Base-by-base conservation (phyloP, 2,113 vertebrate species). In the Bambusicola thoracicus region DNA sequence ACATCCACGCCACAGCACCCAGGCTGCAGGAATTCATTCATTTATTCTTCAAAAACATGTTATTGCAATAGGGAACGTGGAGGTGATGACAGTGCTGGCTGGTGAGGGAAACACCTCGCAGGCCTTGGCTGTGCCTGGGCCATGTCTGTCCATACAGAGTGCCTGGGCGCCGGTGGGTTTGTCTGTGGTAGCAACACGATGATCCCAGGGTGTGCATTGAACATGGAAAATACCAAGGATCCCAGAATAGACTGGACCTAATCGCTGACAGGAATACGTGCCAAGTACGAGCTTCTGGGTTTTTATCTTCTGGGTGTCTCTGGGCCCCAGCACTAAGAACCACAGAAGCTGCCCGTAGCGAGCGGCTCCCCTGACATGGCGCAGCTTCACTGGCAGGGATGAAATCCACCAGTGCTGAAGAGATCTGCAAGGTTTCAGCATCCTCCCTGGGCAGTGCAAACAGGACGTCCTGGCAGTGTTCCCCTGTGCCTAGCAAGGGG, bases 401-500 rank as follows among this genome's bases (percentile, higher is more conserved):
- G 62, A 38, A 58, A 16, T n/a, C 80, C 25, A n/a, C 8, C 19
- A 25, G 25, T 5, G 43, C 22, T 59, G 14, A 56, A 73, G 48
- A 53, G 65, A 41, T 3, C 6, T 69, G 69, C 15, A 29, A 66
- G 44, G 63, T 30, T 73, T 86, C 68, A 53, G 34, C 44, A 66
- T 30, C 30, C 36, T 63, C 3, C 20, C 38, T 27, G 7, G 18
- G 76, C 56, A 84, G 13, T 20, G 70, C 63, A 19, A 14, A 38
- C 3, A 6, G 62, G 25, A 10, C 29, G 76, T n/a, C 4, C 43
- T 4, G 1, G 46, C 32, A 77, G 24, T 17, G 66, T 7, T 63
- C 44, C 27, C 20, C 32, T 3, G 38, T 0, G 0, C 46, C 20
- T 30, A 56, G 49, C 5, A 10, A 20, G 22, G 6, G 3, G 3